Evolutionary conservation across 1,140 invertebrate genomes (phyloP), one percentile per base, ranked within the genome.

Genomic region (Heliconius himera): DNA sequence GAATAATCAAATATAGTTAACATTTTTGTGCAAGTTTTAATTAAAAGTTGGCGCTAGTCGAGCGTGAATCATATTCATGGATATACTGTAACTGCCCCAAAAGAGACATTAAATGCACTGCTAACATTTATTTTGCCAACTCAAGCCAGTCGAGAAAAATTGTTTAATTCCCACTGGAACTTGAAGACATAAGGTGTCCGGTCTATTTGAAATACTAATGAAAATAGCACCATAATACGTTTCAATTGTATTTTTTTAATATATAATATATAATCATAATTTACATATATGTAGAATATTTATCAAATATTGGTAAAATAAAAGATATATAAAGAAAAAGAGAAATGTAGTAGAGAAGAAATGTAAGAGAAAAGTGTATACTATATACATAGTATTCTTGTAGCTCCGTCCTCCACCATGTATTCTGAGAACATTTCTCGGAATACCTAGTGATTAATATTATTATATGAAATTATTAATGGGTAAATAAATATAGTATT

Each of bases 41-140:
- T 90, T 87, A 90, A 88, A 90, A 89, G 77, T 88, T 85, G 83
- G 82, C 79, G 81, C 79, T 73, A 82, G 82, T 85, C 83, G 81
- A 77, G 72, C 79, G 83, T 83, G 85, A 89, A 90, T 90, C 86
- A 90, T 88, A 86, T 87, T 86, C 85, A 87, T 80, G 74, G 82
- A 74, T 73, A 56, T 77, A 80, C 83, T 79, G 75, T 84, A 83
- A 87, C 80, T 84, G 78, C 88, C 89, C 90, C 89, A 76, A 80
- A 85, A 84, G 89, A 82, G 83, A 79, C 84, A 87, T 92, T 86
- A 79, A 78, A 77, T 83, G 76, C 84, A 78, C 76, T 76, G 60
- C 78, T 82, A 75, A 76, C 74, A 73, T 76, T 73, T 79, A 70
- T 74, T 74, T 41, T 56, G 33, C 29, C 29, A 78, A 74, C 36